Evolutionary conservation across 2,888 invertebrate genomes (phyloP).

Genomic region (Malthinus flaveolus): DNA sequence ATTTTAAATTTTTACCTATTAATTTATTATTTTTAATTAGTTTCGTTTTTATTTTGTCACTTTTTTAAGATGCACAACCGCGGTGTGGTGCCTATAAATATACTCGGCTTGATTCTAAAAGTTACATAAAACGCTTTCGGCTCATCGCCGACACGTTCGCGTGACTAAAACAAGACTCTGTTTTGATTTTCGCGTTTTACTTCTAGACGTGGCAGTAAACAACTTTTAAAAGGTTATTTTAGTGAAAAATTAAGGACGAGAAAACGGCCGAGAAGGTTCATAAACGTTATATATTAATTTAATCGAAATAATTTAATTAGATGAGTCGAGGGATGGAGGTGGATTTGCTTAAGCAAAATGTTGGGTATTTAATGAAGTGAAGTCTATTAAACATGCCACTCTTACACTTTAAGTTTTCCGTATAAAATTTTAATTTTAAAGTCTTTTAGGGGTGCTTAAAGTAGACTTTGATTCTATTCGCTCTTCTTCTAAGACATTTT

Average conservation of each 20-base stretch:
- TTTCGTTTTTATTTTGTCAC: neutral
- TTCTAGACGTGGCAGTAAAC: slow-evolving; percentile 3
- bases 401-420: too few relatives aligned
- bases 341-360: too few relatives aligned
- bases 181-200: slow-evolving; percentile 11
- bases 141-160: slow-evolving; percentile 12
- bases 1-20: neutral
- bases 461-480: too few relatives aligned
- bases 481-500: too few relatives aligned
- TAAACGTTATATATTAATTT: neutral
- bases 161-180: slow-evolving; percentile 7
- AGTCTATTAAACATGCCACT: too few relatives aligned
- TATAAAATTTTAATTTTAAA: too few relatives aligned
- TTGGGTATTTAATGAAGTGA: too few relatives aligned
- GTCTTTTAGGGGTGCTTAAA: too few relatives aligned
- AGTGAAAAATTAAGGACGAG: neutral
- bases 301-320: neutral
- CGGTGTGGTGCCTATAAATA: neutral
- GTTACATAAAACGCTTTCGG: slow-evolving; percentile 7
- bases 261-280: neutral
- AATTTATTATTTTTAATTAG: neutral
- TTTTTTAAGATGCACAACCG: neutral
- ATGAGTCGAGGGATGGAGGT: too few relatives aligned
- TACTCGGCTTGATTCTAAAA: slow-evolving; percentile 1
- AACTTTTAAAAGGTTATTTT: slow-evolving; percentile 1